These are phyloP conservation scores for Caenorhabditis uteleia DNA, from an alignment of 2,888 invertebrate species.

Conservation along the genomic window DNA sequence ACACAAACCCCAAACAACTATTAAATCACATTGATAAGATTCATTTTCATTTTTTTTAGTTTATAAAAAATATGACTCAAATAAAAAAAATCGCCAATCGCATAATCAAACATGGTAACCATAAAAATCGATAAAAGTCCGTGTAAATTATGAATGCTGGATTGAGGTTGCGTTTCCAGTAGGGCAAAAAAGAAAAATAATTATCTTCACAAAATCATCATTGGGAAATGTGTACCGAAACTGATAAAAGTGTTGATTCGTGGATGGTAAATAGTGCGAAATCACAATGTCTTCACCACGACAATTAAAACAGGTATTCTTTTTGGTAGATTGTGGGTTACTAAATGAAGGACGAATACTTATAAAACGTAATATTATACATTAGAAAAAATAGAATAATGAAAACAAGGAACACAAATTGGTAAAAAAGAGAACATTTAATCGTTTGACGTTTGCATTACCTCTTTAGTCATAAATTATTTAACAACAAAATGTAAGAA, in stretches of 20 bases:
- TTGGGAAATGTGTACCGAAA: background rate
- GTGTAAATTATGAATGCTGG: too few relatives aligned
- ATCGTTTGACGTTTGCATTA: too few relatives aligned
- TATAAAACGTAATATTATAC: background rate
- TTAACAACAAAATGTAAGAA: background rate
- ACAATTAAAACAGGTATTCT: slow-evolving; percentile 19
- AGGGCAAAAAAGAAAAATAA: background rate
- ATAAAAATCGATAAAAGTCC: slow-evolving; percentile 1
- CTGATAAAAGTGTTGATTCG: background rate
- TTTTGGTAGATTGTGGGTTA: background rate
- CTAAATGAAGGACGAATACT: background rate
- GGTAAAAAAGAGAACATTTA: too few relatives aligned
- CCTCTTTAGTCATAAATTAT: too few relatives aligned
- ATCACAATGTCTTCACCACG: slow-evolving; percentile 49
- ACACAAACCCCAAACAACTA: background rate
- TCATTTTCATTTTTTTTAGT: slow-evolving; percentile 1
- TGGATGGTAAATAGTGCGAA: slow-evolving; percentile 25
- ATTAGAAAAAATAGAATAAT: background rate
- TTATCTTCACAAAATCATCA: background rate
- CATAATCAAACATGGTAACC: background rate
- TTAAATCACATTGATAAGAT: background rate
- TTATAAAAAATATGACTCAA: too few relatives aligned
- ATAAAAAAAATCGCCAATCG: background rate
- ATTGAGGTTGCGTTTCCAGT: too few relatives aligned
- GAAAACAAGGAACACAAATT: background rate